Conservation (phyloP, 1,140 invertebrate genomes). For the Maconellicoccus hirsutus region DNA sequence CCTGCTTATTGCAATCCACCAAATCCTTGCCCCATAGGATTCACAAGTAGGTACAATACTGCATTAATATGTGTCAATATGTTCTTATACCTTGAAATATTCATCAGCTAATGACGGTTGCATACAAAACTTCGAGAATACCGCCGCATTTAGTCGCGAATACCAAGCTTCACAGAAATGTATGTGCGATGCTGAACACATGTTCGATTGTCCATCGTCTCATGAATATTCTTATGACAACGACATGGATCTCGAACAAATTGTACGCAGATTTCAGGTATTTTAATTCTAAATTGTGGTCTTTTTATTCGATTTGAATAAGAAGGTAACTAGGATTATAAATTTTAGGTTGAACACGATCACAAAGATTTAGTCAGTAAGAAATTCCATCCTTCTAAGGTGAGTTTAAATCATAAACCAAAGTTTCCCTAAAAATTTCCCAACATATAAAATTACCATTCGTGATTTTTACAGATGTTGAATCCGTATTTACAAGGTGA, state of each 20-base stretch:
- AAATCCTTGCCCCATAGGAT: conserved; percentile 90
- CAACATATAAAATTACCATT: too few species aligned
- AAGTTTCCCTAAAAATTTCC: neutral
- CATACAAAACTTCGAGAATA: conserved; percentile 85
- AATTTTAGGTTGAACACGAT: conserved; percentile 33
- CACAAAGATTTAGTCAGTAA: conserved; percentile 66
- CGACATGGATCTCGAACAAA: conserved; percentile 38
- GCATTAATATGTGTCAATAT: too few species aligned
- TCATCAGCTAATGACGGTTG: conserved; percentile 67
- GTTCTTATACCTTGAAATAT: neutral
- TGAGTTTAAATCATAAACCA: conserved; percentile 29
- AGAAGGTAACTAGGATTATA: conserved; percentile 12
- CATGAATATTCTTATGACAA: conserved; percentile 34
- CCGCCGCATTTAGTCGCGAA: conserved; percentile 85
- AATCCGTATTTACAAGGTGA: conserved; percentile 72
- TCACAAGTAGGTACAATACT: conserved; percentile 44
- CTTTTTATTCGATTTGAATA: too few species aligned
- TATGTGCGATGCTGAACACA: conserved; percentile 96
- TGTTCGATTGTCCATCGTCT: conserved; percentile 75
- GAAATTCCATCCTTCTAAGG: conserved; percentile 57
- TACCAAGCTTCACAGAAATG: conserved; percentile 90
- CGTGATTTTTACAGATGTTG: conserved; percentile 40
- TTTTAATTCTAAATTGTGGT: too few species aligned
- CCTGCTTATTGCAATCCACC: conserved; percentile 98
- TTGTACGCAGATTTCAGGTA: conserved; percentile 43